Percentiles rank a stretch among this genome's conserved stretches.
These are phyloP conservation scores for Leucophenga maculata DNA, from an alignment of 2,888 invertebrate species.

Conservation along the genomic window DNA sequence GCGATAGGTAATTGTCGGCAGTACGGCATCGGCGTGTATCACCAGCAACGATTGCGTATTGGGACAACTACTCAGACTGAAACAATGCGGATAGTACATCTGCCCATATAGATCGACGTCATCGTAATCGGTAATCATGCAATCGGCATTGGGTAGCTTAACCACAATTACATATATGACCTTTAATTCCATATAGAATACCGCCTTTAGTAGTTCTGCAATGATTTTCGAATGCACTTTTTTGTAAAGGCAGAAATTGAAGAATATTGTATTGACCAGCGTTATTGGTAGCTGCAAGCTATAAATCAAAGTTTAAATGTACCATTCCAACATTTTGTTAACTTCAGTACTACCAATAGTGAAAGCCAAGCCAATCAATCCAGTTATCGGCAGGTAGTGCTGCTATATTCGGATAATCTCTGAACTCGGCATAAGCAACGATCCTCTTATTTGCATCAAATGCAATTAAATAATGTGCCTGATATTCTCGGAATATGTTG, in stretches of 20 bases:
- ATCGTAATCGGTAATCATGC: slow-evolving; percentile 34
- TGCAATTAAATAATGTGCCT: slow-evolving; percentile 54
- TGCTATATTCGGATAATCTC: slow-evolving; percentile 52
- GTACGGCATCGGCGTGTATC: slow-evolving; percentile 41
- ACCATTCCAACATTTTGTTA: neutral
- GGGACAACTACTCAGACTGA: slow-evolving; percentile 37
- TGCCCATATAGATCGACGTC: slow-evolving; percentile 43
- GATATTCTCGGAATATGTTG: slow-evolving; percentile 48
- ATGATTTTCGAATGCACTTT: slow-evolving; percentile 40
- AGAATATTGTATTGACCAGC: slow-evolving; percentile 53
- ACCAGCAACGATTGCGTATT: slow-evolving; percentile 54
- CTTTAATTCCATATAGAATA: slow-evolving; percentile 53
- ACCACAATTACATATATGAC: slow-evolving; percentile 49
- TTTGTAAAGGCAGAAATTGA: slow-evolving; percentile 54
- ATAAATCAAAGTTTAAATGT: too few species aligned
- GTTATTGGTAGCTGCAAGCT: slow-evolving; percentile 45
- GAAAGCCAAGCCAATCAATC: slow-evolving; percentile 56
- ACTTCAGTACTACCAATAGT: slow-evolving; percentile 56
- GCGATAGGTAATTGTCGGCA: slow-evolving; percentile 54
- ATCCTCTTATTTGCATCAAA: neutral
- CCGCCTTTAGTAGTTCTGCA: slow-evolving; percentile 39
- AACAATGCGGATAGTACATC: slow-evolving; percentile 55
- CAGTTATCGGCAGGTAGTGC: slow-evolving; percentile 55
- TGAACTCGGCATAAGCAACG: slow-evolving; percentile 63
- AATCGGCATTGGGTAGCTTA: slow-evolving; percentile 34